Base-by-base conservation (phyloP, 2,113 vertebrate species). In the Morone chrysops region DNA sequence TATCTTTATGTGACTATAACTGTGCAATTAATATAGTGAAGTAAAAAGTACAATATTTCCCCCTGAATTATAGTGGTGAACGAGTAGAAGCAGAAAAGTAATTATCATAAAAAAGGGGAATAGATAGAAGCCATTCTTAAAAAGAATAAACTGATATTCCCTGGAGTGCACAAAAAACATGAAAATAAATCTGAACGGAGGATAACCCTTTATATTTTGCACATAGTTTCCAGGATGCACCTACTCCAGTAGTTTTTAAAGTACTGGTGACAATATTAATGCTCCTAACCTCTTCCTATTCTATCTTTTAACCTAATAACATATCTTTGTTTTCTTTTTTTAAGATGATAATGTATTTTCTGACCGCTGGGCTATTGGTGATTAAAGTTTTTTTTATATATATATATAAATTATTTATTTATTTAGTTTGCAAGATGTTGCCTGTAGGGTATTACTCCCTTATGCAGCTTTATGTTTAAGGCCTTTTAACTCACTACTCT, bases 381-480 rank as follows among this genome's bases (percentile, higher is more conserved):
- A 60, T 25, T 31, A 45, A 45, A 17, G 9, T 62, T 13, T n/a
- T 7, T 20, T n/a, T 40, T 11, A 36, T 60, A 12, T 18, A 18
- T 11, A 36, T 60, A 12, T 18, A 18, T 20, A 5, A 31, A 4
- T 31, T 31, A 16, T 60, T 8, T 40, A 20, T 18, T 38, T 63
- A 12, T 63, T n/a, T n/a, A 1, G 4, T 12, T 41, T 16, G 6
- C 63, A 47, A 8, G 16, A 4, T 66, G 3, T 25, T 47, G n/a
- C 63, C 40, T 63, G 4, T 20, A 62, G 20, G 12, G 8, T 25
- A 22, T 36, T 47, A 47, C 36, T 76, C 18, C 2, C 18, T 6
- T 14, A 1, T 61, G 38, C n/a, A 48, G 45, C 57, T 75, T 80
- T 45, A n/a, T 20, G 25, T 48, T 80, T 79, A 18, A 43, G 8